Conservation (phyloP, 2,113 vertebrate genomes). For the Alexandromys fortis region DNA sequence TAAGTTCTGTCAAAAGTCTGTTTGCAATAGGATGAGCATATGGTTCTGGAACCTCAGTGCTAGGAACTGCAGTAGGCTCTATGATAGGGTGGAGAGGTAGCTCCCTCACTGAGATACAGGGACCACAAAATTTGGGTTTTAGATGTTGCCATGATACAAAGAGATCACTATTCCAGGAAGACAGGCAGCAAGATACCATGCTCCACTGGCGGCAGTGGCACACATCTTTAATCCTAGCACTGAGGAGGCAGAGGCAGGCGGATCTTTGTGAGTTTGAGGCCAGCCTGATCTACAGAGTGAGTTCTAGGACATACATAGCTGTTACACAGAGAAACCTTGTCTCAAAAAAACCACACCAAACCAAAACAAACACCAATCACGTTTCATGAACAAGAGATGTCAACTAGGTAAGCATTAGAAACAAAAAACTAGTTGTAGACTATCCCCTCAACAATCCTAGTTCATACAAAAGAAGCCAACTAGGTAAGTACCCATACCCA, state of each 20-base stretch:
- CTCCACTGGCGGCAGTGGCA: not conserved
- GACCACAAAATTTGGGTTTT: not conserved
- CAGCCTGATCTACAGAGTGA: too few species aligned
- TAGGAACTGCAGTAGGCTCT: not conserved
- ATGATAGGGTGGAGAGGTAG: not conserved
- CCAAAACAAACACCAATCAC: too few species aligned
- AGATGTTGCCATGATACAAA: not conserved
- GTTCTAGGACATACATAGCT: too few species aligned
- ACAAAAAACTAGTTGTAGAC: not conserved
- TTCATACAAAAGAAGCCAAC: constrained; percentile 40
- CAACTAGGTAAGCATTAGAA: constrained; percentile 9
- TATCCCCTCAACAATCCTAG: constrained; percentile 27
- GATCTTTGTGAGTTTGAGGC: too few species aligned
- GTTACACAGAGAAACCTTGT: too few species aligned
- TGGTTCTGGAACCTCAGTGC: not conserved
- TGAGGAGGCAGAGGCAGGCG: too few species aligned
- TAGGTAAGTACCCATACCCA: not conserved
- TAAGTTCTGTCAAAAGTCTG: not conserved
- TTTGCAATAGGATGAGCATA: not conserved
- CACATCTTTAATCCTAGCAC: too few species aligned
- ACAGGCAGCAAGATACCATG: not conserved
- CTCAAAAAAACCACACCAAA: too few species aligned
- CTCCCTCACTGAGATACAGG: not conserved
- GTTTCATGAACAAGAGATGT: not conserved
- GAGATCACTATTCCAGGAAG: constrained; percentile 19